These are phyloP conservation scores for Dinomys branickii DNA, from an alignment of 2,113 vertebrate genomes.

Conservation along the genomic window DNA sequence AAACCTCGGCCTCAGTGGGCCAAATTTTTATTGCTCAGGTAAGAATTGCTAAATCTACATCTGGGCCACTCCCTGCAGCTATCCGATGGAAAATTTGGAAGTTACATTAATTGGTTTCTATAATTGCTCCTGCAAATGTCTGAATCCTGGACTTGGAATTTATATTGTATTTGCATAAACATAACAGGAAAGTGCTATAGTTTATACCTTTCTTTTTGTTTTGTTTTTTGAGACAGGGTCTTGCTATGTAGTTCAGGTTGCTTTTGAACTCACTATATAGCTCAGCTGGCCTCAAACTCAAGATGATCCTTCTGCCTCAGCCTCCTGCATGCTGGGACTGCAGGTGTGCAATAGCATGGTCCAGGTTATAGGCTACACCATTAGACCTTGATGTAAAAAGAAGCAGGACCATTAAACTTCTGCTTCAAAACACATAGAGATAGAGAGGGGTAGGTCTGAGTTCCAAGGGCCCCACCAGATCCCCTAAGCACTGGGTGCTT, in stretches of 20 bases:
- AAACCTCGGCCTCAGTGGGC: neutral
- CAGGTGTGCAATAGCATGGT: neutral
- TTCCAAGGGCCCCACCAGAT: too few relatives aligned
- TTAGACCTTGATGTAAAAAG: neutral
- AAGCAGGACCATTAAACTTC: neutral
- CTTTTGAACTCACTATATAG: too few relatives aligned
- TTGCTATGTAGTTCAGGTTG: too few relatives aligned
- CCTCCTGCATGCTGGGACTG: neutral
- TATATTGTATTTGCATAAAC: neutral
- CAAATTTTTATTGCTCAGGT: too few relatives aligned
- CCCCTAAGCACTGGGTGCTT: neutral
- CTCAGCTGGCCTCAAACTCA: too few relatives aligned
- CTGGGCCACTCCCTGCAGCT: neutral
- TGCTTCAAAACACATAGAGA: neutral
- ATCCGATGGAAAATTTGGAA: neutral
- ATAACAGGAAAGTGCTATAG: neutral
- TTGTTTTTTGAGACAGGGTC: too few relatives aligned
- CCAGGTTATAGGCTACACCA: neutral
- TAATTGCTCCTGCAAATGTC: neutral
- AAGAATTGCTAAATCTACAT: accelerated
- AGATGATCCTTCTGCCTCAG: too few relatives aligned
- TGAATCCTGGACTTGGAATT: neutral
- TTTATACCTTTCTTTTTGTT: too few relatives aligned
- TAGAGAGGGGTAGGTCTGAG: neutral
- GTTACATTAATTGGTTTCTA: neutral